These are phyloP conservation scores for Meles meles DNA, from an alignment of 2,113 vertebrate genomes.

Conservation along the genomic window DNA sequence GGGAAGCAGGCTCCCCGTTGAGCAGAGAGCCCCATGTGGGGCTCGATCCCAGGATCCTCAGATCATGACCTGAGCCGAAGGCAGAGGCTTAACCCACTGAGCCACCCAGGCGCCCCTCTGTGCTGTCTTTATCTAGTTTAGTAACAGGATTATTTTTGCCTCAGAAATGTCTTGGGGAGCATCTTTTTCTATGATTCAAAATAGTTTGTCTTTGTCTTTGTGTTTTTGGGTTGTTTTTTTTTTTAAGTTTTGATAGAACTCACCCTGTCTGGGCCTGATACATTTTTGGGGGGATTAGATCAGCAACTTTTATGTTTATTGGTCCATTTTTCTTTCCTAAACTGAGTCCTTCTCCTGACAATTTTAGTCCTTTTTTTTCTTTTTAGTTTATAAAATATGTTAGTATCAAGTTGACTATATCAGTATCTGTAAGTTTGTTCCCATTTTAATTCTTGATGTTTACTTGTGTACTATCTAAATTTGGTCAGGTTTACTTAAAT, in stretches of 20 bases:
- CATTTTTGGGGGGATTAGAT: not conserved
- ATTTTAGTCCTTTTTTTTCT: not conserved
- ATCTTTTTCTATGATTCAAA: not conserved
- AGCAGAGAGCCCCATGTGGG: too few species aligned
- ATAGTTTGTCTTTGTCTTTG: not conserved
- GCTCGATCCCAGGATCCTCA: too few species aligned
- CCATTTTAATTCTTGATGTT: not conserved
- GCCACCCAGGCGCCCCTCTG: too few species aligned
- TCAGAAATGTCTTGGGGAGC: not conserved
- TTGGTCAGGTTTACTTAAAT: not conserved
- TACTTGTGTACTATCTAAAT: not conserved
- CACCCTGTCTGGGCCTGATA: not conserved
- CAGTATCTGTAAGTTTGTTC: not conserved
- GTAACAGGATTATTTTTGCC: not conserved
- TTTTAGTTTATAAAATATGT: not conserved
- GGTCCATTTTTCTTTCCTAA: not conserved
- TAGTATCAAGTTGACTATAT: not conserved
- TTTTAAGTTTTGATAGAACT: not conserved
- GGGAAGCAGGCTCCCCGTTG: too few species aligned
- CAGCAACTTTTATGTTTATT: not conserved
- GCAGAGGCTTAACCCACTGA: too few species aligned
- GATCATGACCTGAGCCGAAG: too few species aligned
- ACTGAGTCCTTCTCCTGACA: not conserved
- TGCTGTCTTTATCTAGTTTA: not conserved
- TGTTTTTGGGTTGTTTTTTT: too few species aligned